A percentile compares a stretch with the other conserved stretches of the same genome.
Evolutionary conservation across 92 coral and sea anemone genomes (phyloP).

Genomic region (Porites evermanni): DNA sequence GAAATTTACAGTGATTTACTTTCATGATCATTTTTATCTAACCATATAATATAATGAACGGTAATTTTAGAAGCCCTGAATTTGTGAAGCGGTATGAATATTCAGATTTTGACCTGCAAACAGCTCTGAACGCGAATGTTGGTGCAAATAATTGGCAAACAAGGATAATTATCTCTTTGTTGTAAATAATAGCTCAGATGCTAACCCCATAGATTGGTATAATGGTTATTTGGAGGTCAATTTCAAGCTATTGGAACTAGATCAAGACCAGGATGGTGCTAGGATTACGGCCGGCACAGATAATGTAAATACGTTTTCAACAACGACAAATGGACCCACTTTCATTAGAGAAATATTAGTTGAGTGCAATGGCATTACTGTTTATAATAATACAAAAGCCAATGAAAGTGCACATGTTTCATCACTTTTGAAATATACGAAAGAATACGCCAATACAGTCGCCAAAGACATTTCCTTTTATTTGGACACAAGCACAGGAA

Average conservation of each 20-base stretch:
- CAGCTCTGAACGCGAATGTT: not conserved
- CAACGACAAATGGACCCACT: not conserved
- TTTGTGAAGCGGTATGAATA: constrained; percentile 16
- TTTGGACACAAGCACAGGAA: not conserved
- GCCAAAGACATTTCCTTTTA: constrained; percentile 6
- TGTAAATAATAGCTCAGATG: not conserved
- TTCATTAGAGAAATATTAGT: not conserved
- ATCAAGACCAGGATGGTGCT: not conserved
- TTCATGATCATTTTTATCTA: not conserved
- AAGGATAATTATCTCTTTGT: not conserved
- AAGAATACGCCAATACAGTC: not conserved
- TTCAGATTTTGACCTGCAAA: not conserved
- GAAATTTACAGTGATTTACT: not conserved
- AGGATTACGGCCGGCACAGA: not conserved
- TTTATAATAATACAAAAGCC: not conserved
- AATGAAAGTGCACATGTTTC: not conserved
- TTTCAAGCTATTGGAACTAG: not conserved
- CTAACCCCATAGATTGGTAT: constrained; percentile 6
- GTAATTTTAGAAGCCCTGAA: not conserved
- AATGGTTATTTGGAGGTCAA: not conserved
- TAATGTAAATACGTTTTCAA: not conserved
- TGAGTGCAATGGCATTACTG: not conserved
- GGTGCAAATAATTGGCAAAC: not conserved
- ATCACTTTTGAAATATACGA: not conserved
- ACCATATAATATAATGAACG: constrained; percentile 1